Percentiles rank a stretch among this genome's conserved stretches.
These are phyloP conservation scores for Diplolepis rosae DNA, from an alignment of 2,888 invertebrate genomes.

Conservation along the genomic window DNA sequence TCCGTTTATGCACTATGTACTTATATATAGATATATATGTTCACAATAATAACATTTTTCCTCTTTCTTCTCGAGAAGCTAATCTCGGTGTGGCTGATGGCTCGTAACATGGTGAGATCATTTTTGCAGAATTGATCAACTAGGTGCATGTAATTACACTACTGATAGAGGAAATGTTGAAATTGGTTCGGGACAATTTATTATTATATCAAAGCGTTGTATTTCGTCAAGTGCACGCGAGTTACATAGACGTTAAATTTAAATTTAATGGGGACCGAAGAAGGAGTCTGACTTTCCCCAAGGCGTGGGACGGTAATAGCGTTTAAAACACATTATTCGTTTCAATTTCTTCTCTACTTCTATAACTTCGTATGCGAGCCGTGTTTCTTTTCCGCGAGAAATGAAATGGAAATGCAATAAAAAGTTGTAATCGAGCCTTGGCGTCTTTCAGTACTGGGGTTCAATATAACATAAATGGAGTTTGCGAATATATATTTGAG, in stretches of 20 bases:
- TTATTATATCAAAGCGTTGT: background rate
- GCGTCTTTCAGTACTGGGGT: slow-evolving; percentile 2
- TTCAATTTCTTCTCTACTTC: slow-evolving; percentile 58
- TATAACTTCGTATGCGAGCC: slow-evolving; percentile 47
- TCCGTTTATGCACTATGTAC: background rate
- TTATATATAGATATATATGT: background rate
- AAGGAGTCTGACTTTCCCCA: slow-evolving; percentile 11
- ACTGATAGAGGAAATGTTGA: background rate
- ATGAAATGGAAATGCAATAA: slow-evolving; percentile 72
- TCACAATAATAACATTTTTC: background rate
- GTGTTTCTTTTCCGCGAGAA: slow-evolving; percentile 59
- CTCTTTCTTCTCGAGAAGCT: background rate
- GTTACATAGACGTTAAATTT: slow-evolving; percentile 12
- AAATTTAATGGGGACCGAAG: slow-evolving; percentile 14
- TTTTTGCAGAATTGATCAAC: background rate
- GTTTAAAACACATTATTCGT: slow-evolving; percentile 64
- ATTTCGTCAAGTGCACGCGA: background rate
- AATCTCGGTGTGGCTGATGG: background rate
- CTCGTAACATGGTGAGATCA: background rate
- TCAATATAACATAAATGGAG: background rate
- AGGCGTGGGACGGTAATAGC: slow-evolving; percentile 57
- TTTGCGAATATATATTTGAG: background rate
- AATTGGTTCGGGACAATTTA: slow-evolving; percentile 3
- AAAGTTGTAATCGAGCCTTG: slow-evolving; percentile 68
- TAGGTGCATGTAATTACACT: background rate